Evolutionary conservation across 2,797 vertebrate genomes (phyloP).

Genomic region (Rhyacichthys aspro): DNA sequence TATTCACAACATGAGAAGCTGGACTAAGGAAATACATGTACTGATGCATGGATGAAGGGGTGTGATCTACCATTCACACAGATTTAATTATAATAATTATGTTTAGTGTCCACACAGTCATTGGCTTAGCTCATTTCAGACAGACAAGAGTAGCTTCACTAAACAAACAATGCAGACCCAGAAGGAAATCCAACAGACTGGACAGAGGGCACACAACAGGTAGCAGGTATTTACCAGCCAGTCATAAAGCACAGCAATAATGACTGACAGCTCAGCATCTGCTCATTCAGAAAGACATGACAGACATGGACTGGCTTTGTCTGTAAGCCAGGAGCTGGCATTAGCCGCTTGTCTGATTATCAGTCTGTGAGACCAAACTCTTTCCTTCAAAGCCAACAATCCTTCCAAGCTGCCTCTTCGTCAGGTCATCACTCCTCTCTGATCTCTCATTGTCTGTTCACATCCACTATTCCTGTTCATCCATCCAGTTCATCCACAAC

Average conservation of each 20-base stretch:
- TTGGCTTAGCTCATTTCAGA: constrained; percentile 11
- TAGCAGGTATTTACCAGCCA: constrained; percentile 26
- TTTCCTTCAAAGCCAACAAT: constrained; percentile 51
- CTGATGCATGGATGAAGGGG: too few species aligned
- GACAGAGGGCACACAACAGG: constrained; percentile 19
- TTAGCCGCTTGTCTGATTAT: constrained; percentile 60
- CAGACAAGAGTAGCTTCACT: constrained; percentile 30
- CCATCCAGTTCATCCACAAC: constrained; percentile 19
- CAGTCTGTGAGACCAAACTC: constrained; percentile 33
- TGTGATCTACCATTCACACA: too few species aligned
- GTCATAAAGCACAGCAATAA: constrained; percentile 25
- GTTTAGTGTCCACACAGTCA: neutral
- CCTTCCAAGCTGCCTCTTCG: constrained; percentile 35
- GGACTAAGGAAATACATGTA: too few species aligned
- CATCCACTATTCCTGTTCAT: constrained; percentile 22
- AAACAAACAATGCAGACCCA: constrained; percentile 33
- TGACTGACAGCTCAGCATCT: constrained; percentile 54
- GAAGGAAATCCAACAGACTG: constrained; percentile 18
- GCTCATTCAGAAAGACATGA: constrained; percentile 43
- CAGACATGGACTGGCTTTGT: constrained; percentile 31
- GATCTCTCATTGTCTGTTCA: constrained; percentile 34
- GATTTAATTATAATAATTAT: neutral
- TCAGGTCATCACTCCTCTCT: constrained; percentile 42
- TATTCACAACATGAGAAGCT: too few species aligned
- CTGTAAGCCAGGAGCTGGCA: constrained; percentile 44